A percentile compares a stretch with the other conserved stretches of the same genome.
Conservation (phyloP, 2,113 vertebrate genomes). For the Rhadina sibilatrix region DNA sequence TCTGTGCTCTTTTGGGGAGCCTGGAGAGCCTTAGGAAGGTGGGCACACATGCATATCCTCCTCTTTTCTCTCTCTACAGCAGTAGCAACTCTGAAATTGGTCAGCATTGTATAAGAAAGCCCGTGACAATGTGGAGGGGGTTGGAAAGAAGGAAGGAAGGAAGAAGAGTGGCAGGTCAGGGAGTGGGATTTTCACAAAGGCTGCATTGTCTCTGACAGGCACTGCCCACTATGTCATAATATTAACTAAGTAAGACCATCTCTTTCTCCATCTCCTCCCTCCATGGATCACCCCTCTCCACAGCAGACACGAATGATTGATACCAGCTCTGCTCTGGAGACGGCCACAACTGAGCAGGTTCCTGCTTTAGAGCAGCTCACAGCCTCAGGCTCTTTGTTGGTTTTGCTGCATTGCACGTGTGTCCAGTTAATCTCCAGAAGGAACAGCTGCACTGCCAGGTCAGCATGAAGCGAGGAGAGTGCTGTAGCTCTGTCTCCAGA, state of each 20-base stretch:
- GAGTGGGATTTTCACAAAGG: background rate
- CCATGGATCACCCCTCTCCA: background rate
- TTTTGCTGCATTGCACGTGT: background rate
- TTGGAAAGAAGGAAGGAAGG: background rate
- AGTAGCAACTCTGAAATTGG: background rate
- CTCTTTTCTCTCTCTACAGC: background rate
- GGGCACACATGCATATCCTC: background rate
- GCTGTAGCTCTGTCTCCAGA: background rate
- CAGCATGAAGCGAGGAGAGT: background rate
- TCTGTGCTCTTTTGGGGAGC: background rate
- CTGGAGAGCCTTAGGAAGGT: background rate
- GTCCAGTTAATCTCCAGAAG: background rate
- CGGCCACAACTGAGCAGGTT: background rate
- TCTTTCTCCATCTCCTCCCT: background rate
- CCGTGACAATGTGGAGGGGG: background rate
- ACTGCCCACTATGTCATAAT: background rate
- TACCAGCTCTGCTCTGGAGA: background rate
- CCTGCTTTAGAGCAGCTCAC: background rate
- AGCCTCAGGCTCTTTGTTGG: background rate
- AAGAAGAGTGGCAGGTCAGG: background rate
- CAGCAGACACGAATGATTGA: background rate
- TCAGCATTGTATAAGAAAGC: background rate
- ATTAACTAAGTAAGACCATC: background rate
- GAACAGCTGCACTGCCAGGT: background rate
- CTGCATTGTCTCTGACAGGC: background rate